phyloP scores from a whole-genome alignment of 2,888 invertebrate genomes.

The Deilephila elpenor region DNA sequence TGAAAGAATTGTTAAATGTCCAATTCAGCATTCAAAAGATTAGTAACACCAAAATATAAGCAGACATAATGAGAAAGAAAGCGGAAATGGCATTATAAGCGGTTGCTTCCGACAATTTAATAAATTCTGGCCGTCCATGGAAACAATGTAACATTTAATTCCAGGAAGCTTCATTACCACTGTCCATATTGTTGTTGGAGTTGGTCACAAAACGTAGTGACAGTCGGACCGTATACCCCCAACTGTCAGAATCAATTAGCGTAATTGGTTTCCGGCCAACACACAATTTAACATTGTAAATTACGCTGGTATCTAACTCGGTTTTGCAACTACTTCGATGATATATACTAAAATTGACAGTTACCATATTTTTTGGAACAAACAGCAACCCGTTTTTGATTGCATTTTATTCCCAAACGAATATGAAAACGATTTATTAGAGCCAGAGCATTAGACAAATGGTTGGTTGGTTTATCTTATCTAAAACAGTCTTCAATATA shows the following conservation, averaged over 20 bases:
- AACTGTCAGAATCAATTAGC: constrained; percentile 56
- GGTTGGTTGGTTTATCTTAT: too few relatives aligned
- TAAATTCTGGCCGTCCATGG: not conserved
- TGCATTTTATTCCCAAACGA: too few relatives aligned
- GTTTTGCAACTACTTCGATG: not conserved
- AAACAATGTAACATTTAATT: constrained; percentile 5
- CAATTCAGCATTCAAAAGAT: not conserved
- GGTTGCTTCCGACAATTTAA: not conserved
- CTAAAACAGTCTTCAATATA: too few relatives aligned
- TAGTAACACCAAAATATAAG: not conserved
- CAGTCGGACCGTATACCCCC: constrained; percentile 52
- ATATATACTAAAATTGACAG: not conserved
- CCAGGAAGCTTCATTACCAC: constrained; percentile 47
- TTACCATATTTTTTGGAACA: too few relatives aligned
- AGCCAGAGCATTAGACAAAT: too few relatives aligned
- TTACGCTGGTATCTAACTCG: not conserved
- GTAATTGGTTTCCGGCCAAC: constrained; percentile 63
- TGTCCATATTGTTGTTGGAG: constrained; percentile 53
- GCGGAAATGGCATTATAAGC: constrained; percentile 4
- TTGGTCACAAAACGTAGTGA: constrained; percentile 42
- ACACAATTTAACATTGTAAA: constrained; percentile 21
- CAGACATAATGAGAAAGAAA: not conserved
- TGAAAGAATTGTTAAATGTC: too few relatives aligned
- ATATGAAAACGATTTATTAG: too few relatives aligned
- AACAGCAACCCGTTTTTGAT: too few relatives aligned